phyloP scores from a whole-genome alignment of 2,888 invertebrate species.

The Cabera pusaria region DNA sequence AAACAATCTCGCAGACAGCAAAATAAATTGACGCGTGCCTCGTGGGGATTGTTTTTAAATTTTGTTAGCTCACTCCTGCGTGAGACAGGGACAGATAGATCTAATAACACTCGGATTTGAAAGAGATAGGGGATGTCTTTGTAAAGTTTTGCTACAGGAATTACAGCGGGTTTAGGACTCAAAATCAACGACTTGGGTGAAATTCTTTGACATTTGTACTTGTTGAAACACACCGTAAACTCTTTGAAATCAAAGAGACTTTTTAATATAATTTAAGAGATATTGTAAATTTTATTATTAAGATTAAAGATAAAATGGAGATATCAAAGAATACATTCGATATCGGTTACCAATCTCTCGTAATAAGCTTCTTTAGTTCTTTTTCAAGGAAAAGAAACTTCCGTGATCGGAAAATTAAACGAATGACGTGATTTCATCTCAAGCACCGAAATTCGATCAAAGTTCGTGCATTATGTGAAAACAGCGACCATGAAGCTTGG shows the following conservation, averaged over 20 bases:
- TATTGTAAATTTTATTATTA: too few relatives aligned
- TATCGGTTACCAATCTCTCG: too few relatives aligned
- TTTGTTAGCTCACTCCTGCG: conserved; percentile 52
- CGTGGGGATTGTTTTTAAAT: conserved; percentile 74
- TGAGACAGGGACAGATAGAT: conserved; percentile 37
- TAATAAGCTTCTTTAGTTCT: too few relatives aligned
- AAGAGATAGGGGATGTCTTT: conserved; percentile 26
- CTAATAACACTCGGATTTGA: conserved; percentile 24
- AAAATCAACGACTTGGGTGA: conserved; percentile 25
- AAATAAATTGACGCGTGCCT: conserved; percentile 58
- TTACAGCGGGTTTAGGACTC: conserved; percentile 41
- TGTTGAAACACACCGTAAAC: too few relatives aligned
- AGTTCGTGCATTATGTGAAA: conserved; percentile 17
- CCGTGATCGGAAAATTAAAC: conserved; percentile 9
- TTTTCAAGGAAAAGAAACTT: too few relatives aligned
- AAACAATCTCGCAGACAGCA: conserved; percentile 63
- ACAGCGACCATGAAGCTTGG: conserved; percentile 2
- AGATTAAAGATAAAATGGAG: too few relatives aligned
- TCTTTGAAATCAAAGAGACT: too few relatives aligned
- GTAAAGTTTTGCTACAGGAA: conserved; percentile 27
- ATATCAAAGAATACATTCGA: too few relatives aligned
- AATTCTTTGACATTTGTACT: conserved; percentile 17
- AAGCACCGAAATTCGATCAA: conserved; percentile 19
- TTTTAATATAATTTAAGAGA: too few relatives aligned
- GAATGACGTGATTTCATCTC: conserved; percentile 12